phyloP scores from a whole-genome alignment of 2,113 vertebrate species.

The Pogonocichla stellata region DNA sequence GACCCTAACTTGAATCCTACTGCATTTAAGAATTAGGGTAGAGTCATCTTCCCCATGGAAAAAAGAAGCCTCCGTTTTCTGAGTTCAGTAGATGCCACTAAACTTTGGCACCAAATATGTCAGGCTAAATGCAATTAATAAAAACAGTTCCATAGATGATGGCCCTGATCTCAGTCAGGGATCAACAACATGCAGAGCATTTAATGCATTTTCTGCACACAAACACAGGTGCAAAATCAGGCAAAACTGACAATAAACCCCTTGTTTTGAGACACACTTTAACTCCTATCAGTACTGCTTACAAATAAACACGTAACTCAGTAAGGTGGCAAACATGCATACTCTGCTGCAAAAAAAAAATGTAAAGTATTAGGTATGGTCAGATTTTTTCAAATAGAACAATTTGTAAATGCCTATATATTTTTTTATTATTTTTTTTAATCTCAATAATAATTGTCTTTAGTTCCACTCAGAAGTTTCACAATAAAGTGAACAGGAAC shows the following conservation, averaged over 20 bases:
- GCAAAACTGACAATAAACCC: not conserved
- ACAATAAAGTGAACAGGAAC: not conserved
- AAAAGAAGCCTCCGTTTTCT: not conserved
- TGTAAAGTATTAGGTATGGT: not conserved
- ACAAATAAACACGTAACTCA: not conserved
- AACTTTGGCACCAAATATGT: not conserved
- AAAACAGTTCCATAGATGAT: not conserved
- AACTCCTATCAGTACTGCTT: not conserved
- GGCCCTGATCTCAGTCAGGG: not conserved
- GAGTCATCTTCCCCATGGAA: not conserved
- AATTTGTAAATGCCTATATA: not conserved
- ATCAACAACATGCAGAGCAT: not conserved
- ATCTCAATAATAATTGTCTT: not conserved
- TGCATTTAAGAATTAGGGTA: not conserved
- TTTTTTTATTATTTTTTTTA: not conserved
- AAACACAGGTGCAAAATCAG: not conserved
- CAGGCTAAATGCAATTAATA: not conserved
- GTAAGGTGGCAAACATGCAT: not conserved
- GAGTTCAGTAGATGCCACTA: not conserved
- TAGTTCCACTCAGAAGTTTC: not conserved
- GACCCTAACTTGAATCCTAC: not conserved
- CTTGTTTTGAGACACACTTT: not conserved
- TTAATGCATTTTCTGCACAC: not conserved
- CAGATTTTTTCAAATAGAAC: not conserved
- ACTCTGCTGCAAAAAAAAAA: not conserved